Percentiles rank a stretch among this genome's conserved stretches.
These are phyloP conservation scores for Turritopsis dohrnii DNA, from an alignment of 30 jellyfish, hydroid and myxozoan species.

Conservation along the genomic window DNA sequence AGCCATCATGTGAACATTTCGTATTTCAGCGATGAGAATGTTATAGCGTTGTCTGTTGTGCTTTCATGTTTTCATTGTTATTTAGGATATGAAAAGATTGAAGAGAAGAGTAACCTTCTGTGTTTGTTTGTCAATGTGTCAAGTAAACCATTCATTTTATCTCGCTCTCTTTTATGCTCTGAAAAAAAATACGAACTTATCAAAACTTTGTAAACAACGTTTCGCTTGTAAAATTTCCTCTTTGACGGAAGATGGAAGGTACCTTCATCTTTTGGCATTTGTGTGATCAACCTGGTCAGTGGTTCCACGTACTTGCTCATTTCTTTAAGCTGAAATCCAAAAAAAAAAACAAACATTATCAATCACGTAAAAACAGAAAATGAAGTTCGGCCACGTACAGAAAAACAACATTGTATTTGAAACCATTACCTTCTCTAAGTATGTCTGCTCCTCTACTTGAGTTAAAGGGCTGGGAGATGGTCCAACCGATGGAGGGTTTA, in stretches of 20 bases:
- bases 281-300: conserved; percentile 6
- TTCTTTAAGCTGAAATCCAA: conserved; percentile 24
- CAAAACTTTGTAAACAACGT: too few relatives aligned
- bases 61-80: not conserved
- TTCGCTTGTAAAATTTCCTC: too few relatives aligned
- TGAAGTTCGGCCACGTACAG: not conserved
- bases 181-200: not conserved
- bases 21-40: too few relatives aligned
- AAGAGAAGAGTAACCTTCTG: not conserved
- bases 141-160: conserved; percentile 38
- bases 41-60: too few relatives aligned
- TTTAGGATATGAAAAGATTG: too few relatives aligned
- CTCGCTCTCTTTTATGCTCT: conserved; percentile 38
- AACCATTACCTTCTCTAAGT: conserved; percentile 22
- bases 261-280: conserved; percentile 39
- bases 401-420: too few relatives aligned
- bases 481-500: conserved; percentile 32
- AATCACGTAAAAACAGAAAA: not conserved
- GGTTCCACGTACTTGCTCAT: conserved; percentile 39
- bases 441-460: conserved; percentile 25
- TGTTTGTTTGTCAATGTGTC: conserved; percentile 25
- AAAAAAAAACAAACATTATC: not conserved
- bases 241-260: not conserved
- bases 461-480: conserved; percentile 25
- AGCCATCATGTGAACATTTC: too few relatives aligned